Evolutionary conservation across 2,888 invertebrate genomes (phyloP).

Genomic region (Antheraea assamensis): DNA sequence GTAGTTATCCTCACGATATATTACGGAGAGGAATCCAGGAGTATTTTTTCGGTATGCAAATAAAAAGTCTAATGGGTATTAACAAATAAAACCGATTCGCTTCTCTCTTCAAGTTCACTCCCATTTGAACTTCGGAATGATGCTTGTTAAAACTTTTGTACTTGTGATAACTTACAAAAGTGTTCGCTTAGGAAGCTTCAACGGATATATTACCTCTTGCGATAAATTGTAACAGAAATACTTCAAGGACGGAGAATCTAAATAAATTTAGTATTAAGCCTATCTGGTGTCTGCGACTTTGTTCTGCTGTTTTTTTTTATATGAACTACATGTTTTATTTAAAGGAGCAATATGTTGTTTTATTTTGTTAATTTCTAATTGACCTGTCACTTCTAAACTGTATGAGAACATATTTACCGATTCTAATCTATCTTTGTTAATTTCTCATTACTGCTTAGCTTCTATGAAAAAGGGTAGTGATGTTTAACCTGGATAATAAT

Average conservation of each 20-base stretch:
- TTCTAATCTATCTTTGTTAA: too few species aligned
- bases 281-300: background rate
- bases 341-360: too few species aligned
- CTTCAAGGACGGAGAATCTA: background rate
- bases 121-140: background rate
- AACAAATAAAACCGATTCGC: background rate
- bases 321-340: too few species aligned
- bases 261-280: background rate
- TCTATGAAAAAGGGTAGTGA: too few species aligned
- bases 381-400: too few species aligned
- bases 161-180: background rate
- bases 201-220: background rate
- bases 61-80: background rate
- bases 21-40: background rate
- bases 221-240: background rate
- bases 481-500: too few species aligned
- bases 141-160: slow-evolving; percentile 11
- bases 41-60: background rate
- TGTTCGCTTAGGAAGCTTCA: background rate
- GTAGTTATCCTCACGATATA: background rate
- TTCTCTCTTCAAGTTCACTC: background rate
- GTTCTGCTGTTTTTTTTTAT: background rate
- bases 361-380: too few species aligned
- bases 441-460: too few species aligned
- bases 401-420: too few species aligned